Evolutionary conservation across 2,888 invertebrate genomes (phyloP), one percentile per base, ranked within the genome.

Genomic region (Diplolepis rosae): DNA sequence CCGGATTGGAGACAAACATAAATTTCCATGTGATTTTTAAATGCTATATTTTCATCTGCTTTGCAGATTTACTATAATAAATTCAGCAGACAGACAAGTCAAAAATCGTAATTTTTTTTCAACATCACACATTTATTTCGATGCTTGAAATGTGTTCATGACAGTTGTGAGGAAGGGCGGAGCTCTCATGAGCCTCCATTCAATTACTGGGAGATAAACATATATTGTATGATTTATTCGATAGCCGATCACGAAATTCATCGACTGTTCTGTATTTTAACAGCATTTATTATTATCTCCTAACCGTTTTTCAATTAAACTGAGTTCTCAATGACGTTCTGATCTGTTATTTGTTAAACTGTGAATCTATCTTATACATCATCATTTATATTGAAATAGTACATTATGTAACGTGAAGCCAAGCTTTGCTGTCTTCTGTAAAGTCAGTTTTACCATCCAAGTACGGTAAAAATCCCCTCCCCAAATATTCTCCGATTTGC

Each of bases 161-260:
- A 27, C 39, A 39, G 61, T 22, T n/a, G 39, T 24, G 24, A 61
- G 13, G 24, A 39, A 39, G 61, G 39, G 61, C 35, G 24, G 39
- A 61, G n/a, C 18, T 61, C n/a, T 3, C 24, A 61, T 61, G 39
- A 61, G 39, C 24, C 24, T 39, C 24, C 24, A 7, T 56, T 56
- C n/a, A 56, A 35, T 56, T 56, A 56, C 22, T 32, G 39, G 18
- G n/a, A n/a, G n/a, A 39, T 39, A 61, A 61, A 9, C 61, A n/a
- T 61, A 56, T 61, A 61, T 61, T 27, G 24, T 15, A 24, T 3
- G 24, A 35, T 22, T 39, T 18, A 18, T 45, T 45, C 13, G 7
- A 45, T 18, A 7, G 15, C 18, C 13, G 39, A 24, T 39, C 39
- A n/a, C 39, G n/a, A 39, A 39, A 39, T 39, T n/a, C 22, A n/a